Conservation (phyloP, 2,113 vertebrate genomes). For the Nothobranchius kuhntae region DNA sequence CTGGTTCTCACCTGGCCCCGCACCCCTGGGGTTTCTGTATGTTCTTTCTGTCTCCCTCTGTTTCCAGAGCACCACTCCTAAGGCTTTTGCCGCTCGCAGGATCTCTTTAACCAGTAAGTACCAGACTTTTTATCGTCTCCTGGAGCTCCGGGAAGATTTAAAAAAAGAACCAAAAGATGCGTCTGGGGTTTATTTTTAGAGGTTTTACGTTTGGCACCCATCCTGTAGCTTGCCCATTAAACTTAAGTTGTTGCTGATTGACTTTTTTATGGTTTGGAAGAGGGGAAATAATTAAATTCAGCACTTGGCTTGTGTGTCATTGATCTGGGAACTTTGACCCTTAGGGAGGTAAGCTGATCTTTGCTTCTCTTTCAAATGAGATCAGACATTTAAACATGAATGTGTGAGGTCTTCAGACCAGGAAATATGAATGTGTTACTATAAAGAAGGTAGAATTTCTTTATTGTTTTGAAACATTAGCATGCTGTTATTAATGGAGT, state of each 20-base stretch:
- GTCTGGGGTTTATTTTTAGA: neutral
- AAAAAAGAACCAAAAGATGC: neutral
- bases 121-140: neutral
- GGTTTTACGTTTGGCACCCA: neutral
- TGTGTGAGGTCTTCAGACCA: no score
- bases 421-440: no score
- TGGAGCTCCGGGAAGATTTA: neutral
- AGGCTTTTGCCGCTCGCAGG: conserved; percentile 81
- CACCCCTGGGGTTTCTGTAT: conserved; percentile 82
- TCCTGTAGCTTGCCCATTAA: neutral
- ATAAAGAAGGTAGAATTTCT: no score
- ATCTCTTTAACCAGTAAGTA: conserved; percentile 81
- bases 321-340: neutral
- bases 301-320: neutral
- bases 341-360: neutral
- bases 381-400: no score
- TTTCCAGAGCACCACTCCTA: conserved; percentile 78
- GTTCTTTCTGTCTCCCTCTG: conserved; percentile 70
- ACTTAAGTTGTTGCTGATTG: neutral
- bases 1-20: conserved; percentile 70
- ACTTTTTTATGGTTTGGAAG: neutral
- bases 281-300: neutral
- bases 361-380: neutral
- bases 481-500: no score
- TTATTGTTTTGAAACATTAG: no score